Conservation (phyloP, 1,140 invertebrate genomes). For the Drosophila simulans region DNA sequence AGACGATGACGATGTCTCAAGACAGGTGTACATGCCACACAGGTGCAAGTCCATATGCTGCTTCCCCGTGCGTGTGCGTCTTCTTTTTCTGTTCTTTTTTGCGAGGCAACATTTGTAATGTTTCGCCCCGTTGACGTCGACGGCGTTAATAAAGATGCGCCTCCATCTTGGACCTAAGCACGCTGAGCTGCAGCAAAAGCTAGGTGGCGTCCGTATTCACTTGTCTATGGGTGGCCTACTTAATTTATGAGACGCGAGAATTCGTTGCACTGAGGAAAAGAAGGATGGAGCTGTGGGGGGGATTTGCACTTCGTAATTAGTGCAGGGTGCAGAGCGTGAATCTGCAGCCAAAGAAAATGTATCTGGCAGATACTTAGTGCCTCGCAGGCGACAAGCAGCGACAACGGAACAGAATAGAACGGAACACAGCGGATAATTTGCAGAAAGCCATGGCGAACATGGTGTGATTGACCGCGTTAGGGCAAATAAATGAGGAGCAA, state of each 20-base stretch:
- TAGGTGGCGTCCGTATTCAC: constrained; percentile 44
- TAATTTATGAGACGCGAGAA: constrained; percentile 82
- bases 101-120: constrained; percentile 76
- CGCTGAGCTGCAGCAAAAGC: constrained; percentile 49
- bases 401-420: constrained; percentile 31
- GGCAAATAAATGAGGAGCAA: constrained; percentile 13
- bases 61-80: constrained; percentile 28
- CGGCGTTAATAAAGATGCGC: constrained; percentile 78
- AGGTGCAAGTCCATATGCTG: constrained; percentile 38
- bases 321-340: constrained; percentile 71
- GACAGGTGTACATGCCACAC: constrained; percentile 64
- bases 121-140: constrained; percentile 80
- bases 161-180: constrained; percentile 57
- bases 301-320: constrained; percentile 68
- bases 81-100: constrained; percentile 14
- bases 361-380: constrained; percentile 68
- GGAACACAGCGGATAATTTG: constrained; percentile 58
- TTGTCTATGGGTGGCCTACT: constrained; percentile 80
- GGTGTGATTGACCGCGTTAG: constrained; percentile 76
- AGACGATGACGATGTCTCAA: constrained; percentile 76
- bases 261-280: constrained; percentile 55
- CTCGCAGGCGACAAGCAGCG: constrained; percentile 48
- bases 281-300: background rate
- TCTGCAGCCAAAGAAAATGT: constrained; percentile 67
- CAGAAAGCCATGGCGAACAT: constrained; percentile 46